Percentiles rank a stretch among this genome's conserved stretches.
phyloP scores from a whole-genome alignment of 2,797 vertebrate genomes.

The Hybognathus amarus region DNA sequence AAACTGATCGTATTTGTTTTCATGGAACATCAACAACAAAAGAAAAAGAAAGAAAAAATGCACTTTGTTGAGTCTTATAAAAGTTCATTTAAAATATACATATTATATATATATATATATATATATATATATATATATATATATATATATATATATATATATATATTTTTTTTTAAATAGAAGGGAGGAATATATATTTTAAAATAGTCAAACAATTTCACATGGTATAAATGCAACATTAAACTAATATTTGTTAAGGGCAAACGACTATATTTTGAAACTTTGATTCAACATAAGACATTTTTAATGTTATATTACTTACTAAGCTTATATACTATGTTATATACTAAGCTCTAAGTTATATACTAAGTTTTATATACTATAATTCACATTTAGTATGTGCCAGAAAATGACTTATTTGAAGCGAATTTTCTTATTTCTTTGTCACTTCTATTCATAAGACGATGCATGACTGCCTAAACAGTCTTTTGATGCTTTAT shows the following conservation, averaged over 20 bases:
- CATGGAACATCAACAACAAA: neutral
- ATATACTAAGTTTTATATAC: neutral
- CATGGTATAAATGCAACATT: neutral
- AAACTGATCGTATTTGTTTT: conserved; percentile 5
- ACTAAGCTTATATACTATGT: neutral
- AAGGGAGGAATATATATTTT: neutral
- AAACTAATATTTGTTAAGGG: neutral
- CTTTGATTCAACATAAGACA: neutral
- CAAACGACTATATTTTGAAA: neutral
- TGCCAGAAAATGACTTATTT: neutral
- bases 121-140: no score
- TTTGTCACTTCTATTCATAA: neutral
- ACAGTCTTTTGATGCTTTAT: neutral
- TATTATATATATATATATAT: neutral
- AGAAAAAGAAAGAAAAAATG: neutral
- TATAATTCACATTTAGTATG: neutral
- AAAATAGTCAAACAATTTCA: neutral
- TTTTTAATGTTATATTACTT: neutral
- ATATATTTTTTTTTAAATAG: no score
- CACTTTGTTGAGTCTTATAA: neutral
- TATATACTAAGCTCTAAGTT: neutral
- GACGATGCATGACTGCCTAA: neutral
- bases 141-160: conserved; percentile 15
- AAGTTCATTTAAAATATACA: neutral
- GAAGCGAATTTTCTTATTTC: neutral